Conservation (phyloP, 1,140 invertebrate species). For the Chironomus striatipennis region DNA sequence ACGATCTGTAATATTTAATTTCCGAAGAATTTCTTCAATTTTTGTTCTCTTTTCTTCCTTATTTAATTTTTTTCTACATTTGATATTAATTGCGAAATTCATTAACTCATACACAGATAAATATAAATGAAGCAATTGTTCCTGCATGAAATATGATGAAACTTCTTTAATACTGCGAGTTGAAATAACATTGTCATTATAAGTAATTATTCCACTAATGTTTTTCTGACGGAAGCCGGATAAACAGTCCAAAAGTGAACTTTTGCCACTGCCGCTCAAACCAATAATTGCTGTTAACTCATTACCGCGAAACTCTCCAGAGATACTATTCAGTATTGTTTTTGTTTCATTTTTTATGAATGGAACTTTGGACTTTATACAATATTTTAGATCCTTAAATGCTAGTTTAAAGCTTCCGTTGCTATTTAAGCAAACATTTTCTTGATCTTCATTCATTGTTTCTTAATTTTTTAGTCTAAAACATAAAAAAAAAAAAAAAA, state of each 20-base stretch:
- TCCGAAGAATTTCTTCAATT: constrained; percentile 62
- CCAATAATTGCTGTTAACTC: constrained; percentile 73
- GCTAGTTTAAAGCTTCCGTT: too few species aligned
- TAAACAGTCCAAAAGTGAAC: constrained; percentile 67
- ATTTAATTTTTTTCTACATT: constrained; percentile 58
- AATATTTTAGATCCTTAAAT: too few species aligned
- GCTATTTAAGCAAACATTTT: too few species aligned
- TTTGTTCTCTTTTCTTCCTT: constrained; percentile 53
- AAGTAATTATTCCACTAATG: constrained; percentile 42
- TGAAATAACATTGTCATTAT: constrained; percentile 67
- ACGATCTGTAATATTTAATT: constrained; percentile 54
- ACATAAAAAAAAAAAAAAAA: too few species aligned
- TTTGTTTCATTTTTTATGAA: constrained; percentile 34
- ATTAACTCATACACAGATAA: constrained; percentile 82
- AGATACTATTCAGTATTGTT: constrained; percentile 47
- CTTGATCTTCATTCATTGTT: too few species aligned
- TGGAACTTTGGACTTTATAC: too few species aligned
- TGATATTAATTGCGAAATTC: constrained; percentile 77
- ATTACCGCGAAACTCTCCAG: constrained; percentile 45
- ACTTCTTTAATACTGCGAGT: constrained; percentile 67
- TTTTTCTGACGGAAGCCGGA: constrained; percentile 48
- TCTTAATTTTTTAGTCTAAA: too few species aligned
- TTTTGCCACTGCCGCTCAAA: constrained; percentile 73
- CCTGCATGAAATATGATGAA: constrained; percentile 87
- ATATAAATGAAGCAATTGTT: constrained; percentile 73